Percentiles rank a stretch among this genome's conserved stretches.
These are phyloP conservation scores for Phylloscopus trochilus DNA, from an alignment of 2,113 vertebrate genomes.

Conservation along the genomic window DNA sequence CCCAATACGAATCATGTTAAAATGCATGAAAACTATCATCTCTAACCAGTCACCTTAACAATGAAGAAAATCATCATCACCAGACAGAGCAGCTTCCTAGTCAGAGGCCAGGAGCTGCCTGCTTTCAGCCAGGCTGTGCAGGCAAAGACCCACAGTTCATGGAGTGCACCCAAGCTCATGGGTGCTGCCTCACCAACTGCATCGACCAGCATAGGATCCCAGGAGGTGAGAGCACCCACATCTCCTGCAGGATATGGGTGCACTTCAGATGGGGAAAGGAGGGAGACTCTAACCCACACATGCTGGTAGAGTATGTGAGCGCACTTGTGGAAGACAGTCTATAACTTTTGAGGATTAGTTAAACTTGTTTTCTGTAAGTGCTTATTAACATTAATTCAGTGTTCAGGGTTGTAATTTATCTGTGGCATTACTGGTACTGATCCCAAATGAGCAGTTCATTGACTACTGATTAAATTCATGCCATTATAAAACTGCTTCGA, in stretches of 20 bases:
- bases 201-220: not conserved
- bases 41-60: not conserved
- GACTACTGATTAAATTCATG: not conserved
- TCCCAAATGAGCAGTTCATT: not conserved
- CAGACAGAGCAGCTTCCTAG: not conserved
- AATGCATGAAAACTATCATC: not conserved
- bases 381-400: not conserved
- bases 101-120: not conserved
- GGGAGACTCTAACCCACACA: rapidly evolving
- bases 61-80: not conserved
- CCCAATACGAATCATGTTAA: not conserved
- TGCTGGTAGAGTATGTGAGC: not conserved
- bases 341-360: not conserved
- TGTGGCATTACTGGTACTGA: not conserved
- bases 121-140: not conserved
- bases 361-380: not conserved
- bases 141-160: not conserved
- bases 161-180: rapidly evolving
- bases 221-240: not conserved
- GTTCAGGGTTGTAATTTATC: not conserved
- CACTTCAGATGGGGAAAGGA: not conserved
- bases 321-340: not conserved
- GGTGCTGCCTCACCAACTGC: not conserved
- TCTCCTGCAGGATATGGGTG: not conserved
- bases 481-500: not conserved